phyloP scores from a whole-genome alignment of 37 sponge, comb jelly and placozoan genomes.

The Trichoplax adhaerens region DNA sequence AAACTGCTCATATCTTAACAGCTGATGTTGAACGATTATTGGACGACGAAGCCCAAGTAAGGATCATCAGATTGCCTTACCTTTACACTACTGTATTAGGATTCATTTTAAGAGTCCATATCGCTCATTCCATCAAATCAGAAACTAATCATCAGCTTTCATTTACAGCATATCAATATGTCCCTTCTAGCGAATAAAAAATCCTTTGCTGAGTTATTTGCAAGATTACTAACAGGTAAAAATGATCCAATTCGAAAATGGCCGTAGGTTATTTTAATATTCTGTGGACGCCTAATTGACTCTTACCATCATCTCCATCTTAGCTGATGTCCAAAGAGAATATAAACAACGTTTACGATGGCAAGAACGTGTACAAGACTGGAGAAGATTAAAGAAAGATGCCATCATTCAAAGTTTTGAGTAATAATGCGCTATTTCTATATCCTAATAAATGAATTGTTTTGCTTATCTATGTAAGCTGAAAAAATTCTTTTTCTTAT shows the following conservation, averaged over 20 bases:
- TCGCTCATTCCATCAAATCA: too few relatives aligned
- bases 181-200: constrained; percentile 31
- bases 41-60: constrained; percentile 26
- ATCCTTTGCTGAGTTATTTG: constrained; percentile 14
- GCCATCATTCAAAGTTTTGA: too few relatives aligned
- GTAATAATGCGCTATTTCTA: too few relatives aligned
- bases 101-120: too few relatives aligned
- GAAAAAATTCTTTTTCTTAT: too few relatives aligned
- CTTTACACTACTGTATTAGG: too few relatives aligned
- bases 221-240: constrained; percentile 27
- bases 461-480: too few relatives aligned
- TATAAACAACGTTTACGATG: constrained; percentile 13
- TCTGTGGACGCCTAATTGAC: neutral
- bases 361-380: constrained; percentile 11
- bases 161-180: constrained; percentile 12
- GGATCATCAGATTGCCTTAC: neutral
- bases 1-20: constrained; percentile 24
- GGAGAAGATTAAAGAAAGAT: constrained; percentile 13
- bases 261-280: neutral
- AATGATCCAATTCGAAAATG: too few relatives aligned
- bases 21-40: constrained; percentile 25
- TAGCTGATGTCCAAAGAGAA: constrained; percentile 18
- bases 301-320: neutral
- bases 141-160: neutral
- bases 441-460: too few relatives aligned